A percentile compares a stretch with the other conserved stretches of the same genome.
Conservation (phyloP, 2,113 vertebrate genomes). For the Clarias macrocephalus region DNA sequence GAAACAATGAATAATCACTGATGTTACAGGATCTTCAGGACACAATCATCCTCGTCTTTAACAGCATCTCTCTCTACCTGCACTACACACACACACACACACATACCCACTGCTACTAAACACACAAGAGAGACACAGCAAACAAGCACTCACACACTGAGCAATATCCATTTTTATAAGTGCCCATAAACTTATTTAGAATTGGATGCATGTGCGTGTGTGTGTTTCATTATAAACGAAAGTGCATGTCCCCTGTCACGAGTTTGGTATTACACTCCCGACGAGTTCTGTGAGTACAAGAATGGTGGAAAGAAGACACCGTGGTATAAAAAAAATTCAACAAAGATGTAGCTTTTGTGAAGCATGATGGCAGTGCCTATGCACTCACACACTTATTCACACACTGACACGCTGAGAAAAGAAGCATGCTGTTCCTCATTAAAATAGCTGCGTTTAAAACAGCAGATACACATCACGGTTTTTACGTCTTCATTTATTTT, state of each 20-base stretch:
- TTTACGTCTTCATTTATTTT: neutral
- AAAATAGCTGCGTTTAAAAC: slow-evolving; percentile 3
- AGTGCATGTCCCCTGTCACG: slow-evolving; percentile 47
- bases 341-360: slow-evolving; percentile 28
- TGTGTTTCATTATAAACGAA: slow-evolving; percentile 43
- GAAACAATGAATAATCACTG: neutral
- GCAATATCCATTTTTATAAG: neutral
- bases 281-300: slow-evolving; percentile 1
- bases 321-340: slow-evolving; percentile 38
- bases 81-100: neutral
- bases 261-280: slow-evolving; percentile 31
- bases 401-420: neutral
- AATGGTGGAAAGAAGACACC: neutral
- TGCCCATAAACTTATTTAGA: neutral
- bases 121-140: neutral
- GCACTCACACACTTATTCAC: neutral
- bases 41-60: neutral
- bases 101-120: neutral
- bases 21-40: slow-evolving; percentile 1
- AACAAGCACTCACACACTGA: neutral
- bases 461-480: neutral
- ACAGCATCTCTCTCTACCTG: slow-evolving; percentile 1
- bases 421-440: slow-evolving; percentile 3
- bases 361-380: slow-evolving; percentile 10
- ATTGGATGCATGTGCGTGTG: slow-evolving; percentile 44